Evolutionary conservation across 2,888 invertebrate genomes (phyloP).

Genomic region (Caenorhabditis sinica): DNA sequence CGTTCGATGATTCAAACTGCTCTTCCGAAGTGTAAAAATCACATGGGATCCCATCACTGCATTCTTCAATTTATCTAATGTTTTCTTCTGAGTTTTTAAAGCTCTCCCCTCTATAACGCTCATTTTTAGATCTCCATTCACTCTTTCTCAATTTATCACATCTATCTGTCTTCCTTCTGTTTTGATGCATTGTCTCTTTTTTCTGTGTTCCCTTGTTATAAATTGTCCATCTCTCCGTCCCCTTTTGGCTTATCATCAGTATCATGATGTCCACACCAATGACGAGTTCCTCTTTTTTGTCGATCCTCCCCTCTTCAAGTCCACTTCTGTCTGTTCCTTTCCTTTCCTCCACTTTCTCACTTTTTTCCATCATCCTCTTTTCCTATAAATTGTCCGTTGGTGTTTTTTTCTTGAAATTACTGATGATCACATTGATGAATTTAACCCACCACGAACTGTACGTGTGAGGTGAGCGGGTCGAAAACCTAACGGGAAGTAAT

Average conservation of each 20-base stretch:
- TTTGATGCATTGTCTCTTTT: conserved; percentile 35
- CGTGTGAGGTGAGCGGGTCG: neutral
- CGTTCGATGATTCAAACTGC: conserved; percentile 43
- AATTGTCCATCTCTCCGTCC: conserved; percentile 19
- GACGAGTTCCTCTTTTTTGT: conserved; percentile 39
- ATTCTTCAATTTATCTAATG: conserved; percentile 10
- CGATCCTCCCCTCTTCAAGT: conserved; percentile 7
- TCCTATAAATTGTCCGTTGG: neutral
- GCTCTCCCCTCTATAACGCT: conserved; percentile 8
- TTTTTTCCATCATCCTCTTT: conserved; percentile 4
- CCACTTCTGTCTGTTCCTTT: neutral
- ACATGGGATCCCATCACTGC: neutral
- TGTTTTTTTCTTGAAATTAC: conserved; percentile 30
- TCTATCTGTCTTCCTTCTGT: conserved; percentile 41
- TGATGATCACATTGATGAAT: conserved; percentile 32
- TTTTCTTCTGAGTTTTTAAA: conserved; percentile 1
- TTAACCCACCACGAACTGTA: conserved; percentile 8
- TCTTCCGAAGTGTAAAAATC: conserved; percentile 40
- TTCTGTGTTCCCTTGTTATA: conserved; percentile 31
- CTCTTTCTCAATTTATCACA: conserved; percentile 29
- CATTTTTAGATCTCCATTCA: conserved; percentile 15
- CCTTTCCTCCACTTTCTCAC: conserved; percentile 2
- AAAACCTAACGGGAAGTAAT: conserved; percentile 36
- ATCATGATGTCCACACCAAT: conserved; percentile 37
- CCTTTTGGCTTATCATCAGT: conserved; percentile 50